phyloP scores from a whole-genome alignment of 1,140 invertebrate species.

The Drosophila melanica region DNA sequence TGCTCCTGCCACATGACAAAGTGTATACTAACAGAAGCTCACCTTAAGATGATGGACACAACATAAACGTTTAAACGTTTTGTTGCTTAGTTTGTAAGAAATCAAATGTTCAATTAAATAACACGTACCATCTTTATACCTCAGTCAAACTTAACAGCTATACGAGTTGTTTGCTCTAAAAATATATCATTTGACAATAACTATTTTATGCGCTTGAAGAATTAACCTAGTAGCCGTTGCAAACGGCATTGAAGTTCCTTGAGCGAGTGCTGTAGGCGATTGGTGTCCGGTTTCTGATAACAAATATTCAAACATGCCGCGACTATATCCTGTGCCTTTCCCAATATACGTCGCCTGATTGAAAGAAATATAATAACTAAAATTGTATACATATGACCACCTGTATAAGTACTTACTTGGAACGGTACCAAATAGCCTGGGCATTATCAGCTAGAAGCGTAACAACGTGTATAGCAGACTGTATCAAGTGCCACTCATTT shows the following conservation, averaged over 20 bases:
- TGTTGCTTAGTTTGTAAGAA: constrained; percentile 46
- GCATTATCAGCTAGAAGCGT: constrained; percentile 85
- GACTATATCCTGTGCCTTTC: constrained; percentile 88
- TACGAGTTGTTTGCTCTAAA: constrained; percentile 21
- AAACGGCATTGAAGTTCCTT: constrained; percentile 83
- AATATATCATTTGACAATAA: constrained; percentile 33
- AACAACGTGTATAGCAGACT: constrained; percentile 88
- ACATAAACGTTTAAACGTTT: constrained; percentile 14
- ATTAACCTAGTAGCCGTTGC: constrained; percentile 66
- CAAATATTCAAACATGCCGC: constrained; percentile 88
- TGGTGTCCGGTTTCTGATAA: constrained; percentile 88
- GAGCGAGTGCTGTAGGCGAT: constrained; percentile 76
- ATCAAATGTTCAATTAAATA: constrained; percentile 53
- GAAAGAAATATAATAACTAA: constrained; percentile 23
- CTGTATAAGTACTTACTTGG: constrained; percentile 55
- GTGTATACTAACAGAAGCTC: constrained; percentile 88
- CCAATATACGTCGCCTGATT: constrained; percentile 86
- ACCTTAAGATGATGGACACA: constrained; percentile 74
- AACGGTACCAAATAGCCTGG: constrained; percentile 62
- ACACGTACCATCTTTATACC: constrained; percentile 69
- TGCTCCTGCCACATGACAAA: constrained; percentile 91
- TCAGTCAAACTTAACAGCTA: constrained; percentile 79
- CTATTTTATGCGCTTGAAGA: constrained; percentile 11
- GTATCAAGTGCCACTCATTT: constrained; percentile 90
- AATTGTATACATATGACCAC: constrained; percentile 10